Evolutionary conservation across 1,140 invertebrate genomes (phyloP).

Genomic region (Eubasilissa regina): DNA sequence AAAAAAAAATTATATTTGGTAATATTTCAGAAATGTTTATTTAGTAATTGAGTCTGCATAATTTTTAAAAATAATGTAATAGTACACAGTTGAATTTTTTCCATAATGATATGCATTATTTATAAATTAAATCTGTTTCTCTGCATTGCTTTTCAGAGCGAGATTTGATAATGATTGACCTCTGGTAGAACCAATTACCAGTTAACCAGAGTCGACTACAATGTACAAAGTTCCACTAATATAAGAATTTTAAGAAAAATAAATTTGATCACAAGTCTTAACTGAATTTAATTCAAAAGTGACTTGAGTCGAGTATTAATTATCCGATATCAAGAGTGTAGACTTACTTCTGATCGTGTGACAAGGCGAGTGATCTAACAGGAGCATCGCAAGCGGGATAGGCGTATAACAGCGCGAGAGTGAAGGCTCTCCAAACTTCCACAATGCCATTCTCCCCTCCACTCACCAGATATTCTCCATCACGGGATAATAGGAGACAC

Average conservation of each 20-base stretch:
- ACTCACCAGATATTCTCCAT: slow-evolving; percentile 98
- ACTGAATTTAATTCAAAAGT: too few species aligned
- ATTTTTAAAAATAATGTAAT: too few species aligned
- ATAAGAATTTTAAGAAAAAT: too few species aligned
- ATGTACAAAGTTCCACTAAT: too few species aligned
- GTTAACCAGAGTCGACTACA: not conserved
- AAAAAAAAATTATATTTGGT: not conserved
- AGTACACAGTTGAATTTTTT: too few species aligned
- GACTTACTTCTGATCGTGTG: slow-evolving; percentile 97
- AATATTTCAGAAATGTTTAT: not conserved
- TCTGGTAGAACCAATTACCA: too few species aligned
- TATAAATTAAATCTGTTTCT: too few species aligned
- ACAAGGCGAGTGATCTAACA: slow-evolving; percentile 92
- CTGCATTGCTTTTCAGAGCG: too few species aligned
- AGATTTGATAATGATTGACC: too few species aligned
- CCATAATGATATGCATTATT: too few species aligned
- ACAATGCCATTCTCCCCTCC: slow-evolving; percentile 97
- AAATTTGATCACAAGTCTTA: too few species aligned
- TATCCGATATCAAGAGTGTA: not conserved
- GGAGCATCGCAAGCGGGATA: slow-evolving; percentile 97
- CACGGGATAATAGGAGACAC: slow-evolving; percentile 95
- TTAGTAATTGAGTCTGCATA: too few species aligned
- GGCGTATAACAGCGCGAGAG: slow-evolving; percentile 95
- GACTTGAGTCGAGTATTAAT: not conserved
- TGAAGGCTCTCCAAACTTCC: slow-evolving; percentile 98